A percentile compares a stretch with the other conserved stretches of the same genome.
Conservation (phyloP, 1,140 invertebrate genomes). For the silkworm (Bombyx mori) region ASM3026992v2 NC_085116.1:14697001-14697500, state of each 20-base stretch:
- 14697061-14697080: constrained; percentile 28
- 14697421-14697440: constrained; percentile 58
- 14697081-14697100: constrained; percentile 69
- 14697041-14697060: constrained; percentile 65
- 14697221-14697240: constrained; percentile 43
- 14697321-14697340: constrained; percentile 44
- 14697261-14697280: constrained; percentile 62
- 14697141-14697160: constrained; percentile 61
- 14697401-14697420: constrained; percentile 76
- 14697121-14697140: constrained; percentile 74
- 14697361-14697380: constrained; percentile 80
- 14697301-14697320: constrained; percentile 48
- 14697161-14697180: constrained; percentile 71
- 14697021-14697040: constrained; percentile 32
- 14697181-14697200: constrained; percentile 73
- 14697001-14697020: constrained; percentile 11
- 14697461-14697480: constrained; percentile 66
- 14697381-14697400: constrained; percentile 80
- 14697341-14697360: constrained; percentile 72
- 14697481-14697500: constrained; percentile 67
- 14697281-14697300: constrained; percentile 56
- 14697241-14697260: constrained; percentile 57
- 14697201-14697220: constrained; percentile 58
- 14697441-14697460: constrained; percentile 38
- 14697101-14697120: constrained; percentile 76